Evolutionary conservation across 2,888 invertebrate genomes (phyloP), one percentile per base, ranked within the genome.

Genomic region (Cantharis rustica): DNA sequence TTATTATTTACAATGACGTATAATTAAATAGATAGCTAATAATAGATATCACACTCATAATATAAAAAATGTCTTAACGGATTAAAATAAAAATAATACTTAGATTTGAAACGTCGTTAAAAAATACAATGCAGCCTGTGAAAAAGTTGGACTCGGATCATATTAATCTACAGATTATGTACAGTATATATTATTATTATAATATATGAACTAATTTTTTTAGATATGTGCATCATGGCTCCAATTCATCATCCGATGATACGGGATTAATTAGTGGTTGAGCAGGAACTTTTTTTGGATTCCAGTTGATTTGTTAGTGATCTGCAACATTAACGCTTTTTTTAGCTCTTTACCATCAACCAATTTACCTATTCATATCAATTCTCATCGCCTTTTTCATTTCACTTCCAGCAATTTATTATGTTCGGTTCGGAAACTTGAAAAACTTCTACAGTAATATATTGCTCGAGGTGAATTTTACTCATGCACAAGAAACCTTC

Each of bases 311-410:
- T 66, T 66, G 64, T 66, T 66, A 66, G 64, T 66, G 23, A 66
- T 66, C 64, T 66, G 64, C 64, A 66, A 66, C 64, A 66, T 66
- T 66, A 66, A 66, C 23, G 64, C 64, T 66, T 66, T 66, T 66
- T 66, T 66, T 66, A 66, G 20, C 23, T 16, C 10, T 66, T 23
- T 66, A 20, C 15, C 15, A 66, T 66, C 64, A 23, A 66, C 64
- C 64, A 66, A 20, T 66, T 64, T 16, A 63, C 15, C 16, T 16
- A 63, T 63, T 64, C 16, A 66, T 20, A 66, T n/a, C 64, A 66
- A 47, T 47, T 47, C 47, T 47, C 47, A 47, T 47, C 47, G 47
- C 47, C 47, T 7, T 47, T n/a, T 47, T 47, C n/a, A 47, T 47
- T n/a, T 31, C 7, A 47, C 47, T 9, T 47, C 47, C n/a, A 47